Evolutionary conservation across 2,797 vertebrate genomes (phyloP), one percentile per base, ranked within the genome.

Genomic region (Spinus pinus): DNA sequence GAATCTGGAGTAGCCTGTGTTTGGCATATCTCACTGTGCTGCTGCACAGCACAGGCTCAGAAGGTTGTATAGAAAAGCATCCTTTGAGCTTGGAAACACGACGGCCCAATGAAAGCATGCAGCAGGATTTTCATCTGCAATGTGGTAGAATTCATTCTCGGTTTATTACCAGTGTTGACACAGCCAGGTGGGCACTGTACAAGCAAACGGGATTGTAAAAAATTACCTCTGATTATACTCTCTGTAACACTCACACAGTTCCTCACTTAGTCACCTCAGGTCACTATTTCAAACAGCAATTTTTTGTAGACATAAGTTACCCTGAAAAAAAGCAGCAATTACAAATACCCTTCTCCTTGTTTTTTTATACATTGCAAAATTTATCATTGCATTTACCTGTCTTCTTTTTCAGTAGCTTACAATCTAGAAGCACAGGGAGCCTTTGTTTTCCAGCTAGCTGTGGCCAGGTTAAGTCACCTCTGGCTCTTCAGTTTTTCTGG

Each of bases 251-350:
- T 97, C 74, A 72, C 74, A 93, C 86, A 1, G 86, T 91, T 96
- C 94, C 96, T 97, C 96, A 92, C 94, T 97, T 97, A 97, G 96
- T 97, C 97, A 96, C 97, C 97, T 97, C 92, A 97, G 96, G 96
- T 97, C 97, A 98, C 97, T 97, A 97, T 97, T 97, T 97, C 96
- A 97, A 97, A 98, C 95, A 98, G 96, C 95, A 97, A 94, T 85
- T 95, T 96, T 96, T 91, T 97, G 93, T 97, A 96, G 96, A 98
- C 96, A 96, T 97, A 98, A 98, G 95, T 98, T 97, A 98, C 98
- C 98, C 98, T 98, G 98, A 98, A 98, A 98, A 97, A 98, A 98
- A 98, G 98, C 98, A 98, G 98, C 98, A 98, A 98, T 98, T 98
- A 98, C 94, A 97, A 97, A 98, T 96, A 98, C 94, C 95, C 93